Conservation (phyloP, 1,140 invertebrate species). For the Psix sp. region DNA sequence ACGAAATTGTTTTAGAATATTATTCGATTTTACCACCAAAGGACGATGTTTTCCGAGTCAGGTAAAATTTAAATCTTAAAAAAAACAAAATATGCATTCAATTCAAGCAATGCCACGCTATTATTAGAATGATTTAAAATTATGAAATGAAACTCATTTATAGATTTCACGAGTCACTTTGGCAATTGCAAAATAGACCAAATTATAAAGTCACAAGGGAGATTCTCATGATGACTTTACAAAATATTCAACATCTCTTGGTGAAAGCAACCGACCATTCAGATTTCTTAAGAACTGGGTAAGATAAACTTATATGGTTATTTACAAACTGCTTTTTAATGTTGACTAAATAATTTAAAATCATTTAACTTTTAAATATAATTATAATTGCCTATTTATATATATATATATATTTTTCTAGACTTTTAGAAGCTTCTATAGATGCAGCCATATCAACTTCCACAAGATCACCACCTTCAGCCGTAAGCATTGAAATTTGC, state of each 20-base stretch:
- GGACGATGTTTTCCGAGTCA: slow-evolving; percentile 80
- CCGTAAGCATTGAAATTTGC: slow-evolving; percentile 92
- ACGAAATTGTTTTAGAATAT: slow-evolving; percentile 87
- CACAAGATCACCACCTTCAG: slow-evolving; percentile 81
- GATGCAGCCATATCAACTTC: slow-evolving; percentile 86
- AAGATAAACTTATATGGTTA: slow-evolving; percentile 56
- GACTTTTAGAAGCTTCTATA: slow-evolving; percentile 86
- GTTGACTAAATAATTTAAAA: no score
- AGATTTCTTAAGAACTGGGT: slow-evolving; percentile 81
- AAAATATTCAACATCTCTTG: slow-evolving; percentile 89
- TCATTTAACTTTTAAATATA: no score
- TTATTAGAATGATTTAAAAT: neutral
- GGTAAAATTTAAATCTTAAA: slow-evolving; percentile 67
- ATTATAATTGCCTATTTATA: no score
- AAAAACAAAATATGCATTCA: no score
- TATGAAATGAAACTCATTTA: slow-evolving; percentile 11
- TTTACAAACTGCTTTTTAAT: no score
- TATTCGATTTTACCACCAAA: slow-evolving; percentile 76
- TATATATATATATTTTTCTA: slow-evolving; percentile 61
- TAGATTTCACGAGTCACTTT: slow-evolving; percentile 81
- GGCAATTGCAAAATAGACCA: slow-evolving; percentile 81
- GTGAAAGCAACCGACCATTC: slow-evolving; percentile 85
- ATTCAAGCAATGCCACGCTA: neutral
- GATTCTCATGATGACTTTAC: slow-evolving; percentile 92
- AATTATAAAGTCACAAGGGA: slow-evolving; percentile 82